These are phyloP conservation scores for Zootermopsis nevadensis DNA, from an alignment of 2,888 invertebrate genomes.

Conservation along the genomic window DNA sequence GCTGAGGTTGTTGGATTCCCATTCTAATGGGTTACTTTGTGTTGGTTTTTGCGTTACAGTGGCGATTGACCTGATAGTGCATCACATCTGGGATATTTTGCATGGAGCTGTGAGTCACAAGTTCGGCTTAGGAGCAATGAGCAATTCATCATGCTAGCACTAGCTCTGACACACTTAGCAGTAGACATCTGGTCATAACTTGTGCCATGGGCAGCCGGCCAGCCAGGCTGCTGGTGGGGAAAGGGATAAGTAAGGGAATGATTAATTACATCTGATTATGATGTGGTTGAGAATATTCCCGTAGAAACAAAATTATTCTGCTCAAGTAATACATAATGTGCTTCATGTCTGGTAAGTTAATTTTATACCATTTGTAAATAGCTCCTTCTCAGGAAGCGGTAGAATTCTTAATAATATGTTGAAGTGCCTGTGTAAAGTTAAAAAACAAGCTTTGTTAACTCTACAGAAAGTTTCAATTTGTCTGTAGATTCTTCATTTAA, in stretches of 20 bases:
- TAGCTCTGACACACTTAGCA: constrained; percentile 61
- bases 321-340: neutral
- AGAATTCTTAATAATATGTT: neutral
- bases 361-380: neutral
- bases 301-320: neutral
- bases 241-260: neutral
- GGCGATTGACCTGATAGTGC: constrained; percentile 99
- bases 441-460: neutral
- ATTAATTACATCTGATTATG: neutral
- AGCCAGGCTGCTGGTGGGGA: constrained; percentile 13
- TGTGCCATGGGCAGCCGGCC: neutral
- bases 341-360: neutral
- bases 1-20: neutral
- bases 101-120: constrained; percentile 61
- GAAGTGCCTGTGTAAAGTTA: neutral
- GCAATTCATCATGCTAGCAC: constrained; percentile 50
- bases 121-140: constrained; percentile 45
- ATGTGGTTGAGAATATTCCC: constrained; percentile 21
- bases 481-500: neutral
- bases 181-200: constrained; percentile 50
- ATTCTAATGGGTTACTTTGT: constrained; percentile 35
- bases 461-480: neutral
- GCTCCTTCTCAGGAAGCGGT: neutral
- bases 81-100: constrained; percentile 98
- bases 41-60: constrained; percentile 83